Conservation (phyloP, 1,140 invertebrate genomes). For the Campodea augens region DNA sequence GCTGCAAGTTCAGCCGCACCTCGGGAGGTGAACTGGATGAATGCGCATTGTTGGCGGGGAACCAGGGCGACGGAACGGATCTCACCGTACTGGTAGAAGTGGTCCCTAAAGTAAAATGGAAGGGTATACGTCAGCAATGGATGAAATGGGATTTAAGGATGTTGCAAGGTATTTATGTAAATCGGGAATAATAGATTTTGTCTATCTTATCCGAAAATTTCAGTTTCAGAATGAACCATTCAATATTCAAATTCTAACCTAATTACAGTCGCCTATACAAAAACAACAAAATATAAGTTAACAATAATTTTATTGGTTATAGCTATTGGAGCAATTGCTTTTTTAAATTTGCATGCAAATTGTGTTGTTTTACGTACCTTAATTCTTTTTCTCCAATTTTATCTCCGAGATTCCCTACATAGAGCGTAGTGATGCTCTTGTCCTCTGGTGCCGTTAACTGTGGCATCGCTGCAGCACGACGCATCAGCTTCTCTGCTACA, state of each 20-base stretch:
- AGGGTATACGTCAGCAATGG: not conserved
- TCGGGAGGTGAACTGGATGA: conserved; percentile 87
- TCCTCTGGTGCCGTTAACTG: conserved; percentile 90
- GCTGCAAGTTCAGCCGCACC: conserved; percentile 79
- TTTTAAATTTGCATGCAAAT: no score
- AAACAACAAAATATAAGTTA: no score
- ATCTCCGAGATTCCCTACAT: conserved; percentile 83
- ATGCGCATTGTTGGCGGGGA: conserved; percentile 86
- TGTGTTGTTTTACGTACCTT: no score
- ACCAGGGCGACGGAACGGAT: conserved; percentile 84
- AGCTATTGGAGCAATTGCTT: no score
- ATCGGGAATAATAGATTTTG: not conserved
- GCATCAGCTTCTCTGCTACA: conserved; percentile 92
- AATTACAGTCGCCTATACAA: no score
- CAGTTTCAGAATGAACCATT: conserved; percentile 12
- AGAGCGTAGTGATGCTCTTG: conserved; percentile 86
- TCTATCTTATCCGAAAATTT: not conserved
- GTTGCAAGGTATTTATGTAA: not conserved
- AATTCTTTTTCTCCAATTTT: conserved; percentile 77
- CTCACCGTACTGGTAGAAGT: conserved; percentile 99
- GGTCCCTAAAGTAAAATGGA: conserved; percentile 45
- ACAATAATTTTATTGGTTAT: no score
- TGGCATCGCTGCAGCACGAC: conserved; percentile 81
- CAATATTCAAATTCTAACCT: no score
- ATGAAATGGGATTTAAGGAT: no score